Conservation (phyloP, 2,888 invertebrate genomes). For the Neoaliturus tenellus region DNA sequence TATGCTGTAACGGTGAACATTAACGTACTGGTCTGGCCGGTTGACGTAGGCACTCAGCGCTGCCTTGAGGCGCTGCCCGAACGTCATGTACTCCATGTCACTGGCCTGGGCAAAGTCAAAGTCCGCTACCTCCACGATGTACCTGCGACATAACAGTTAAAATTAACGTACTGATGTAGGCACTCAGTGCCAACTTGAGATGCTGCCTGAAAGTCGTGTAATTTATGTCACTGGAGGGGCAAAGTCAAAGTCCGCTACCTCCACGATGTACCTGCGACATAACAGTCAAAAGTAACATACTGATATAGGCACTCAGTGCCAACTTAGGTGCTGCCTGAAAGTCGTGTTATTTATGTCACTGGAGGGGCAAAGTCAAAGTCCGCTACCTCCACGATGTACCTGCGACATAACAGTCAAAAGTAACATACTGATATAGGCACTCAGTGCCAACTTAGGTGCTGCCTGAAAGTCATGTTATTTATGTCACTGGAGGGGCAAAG, state of each 20-base stretch:
- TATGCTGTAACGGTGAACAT: conserved; percentile 57
- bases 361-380: conserved; percentile 91
- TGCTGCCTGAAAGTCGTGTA: too few relatives aligned
- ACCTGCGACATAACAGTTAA: conserved; percentile 57
- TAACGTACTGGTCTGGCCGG: conserved; percentile 65
- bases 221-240: too few relatives aligned
- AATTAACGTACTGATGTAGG: too few relatives aligned
- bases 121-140: conserved; percentile 90
- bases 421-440: too few relatives aligned
- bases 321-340: conserved; percentile 89
- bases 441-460: too few relatives aligned
- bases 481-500: too few relatives aligned
- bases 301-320: conserved; percentile 81
- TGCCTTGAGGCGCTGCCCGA: conserved; percentile 87
- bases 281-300: conserved; percentile 62
- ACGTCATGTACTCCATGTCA: conserved; percentile 92
- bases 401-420: conserved; percentile 41
- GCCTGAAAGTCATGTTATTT: too few relatives aligned
- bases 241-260: too few relatives aligned
- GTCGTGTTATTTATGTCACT: conserved; percentile 90
- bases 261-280: too few relatives aligned
- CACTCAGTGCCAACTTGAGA: too few relatives aligned
- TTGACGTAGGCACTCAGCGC: conserved; percentile 81
- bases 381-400: conserved; percentile 86
- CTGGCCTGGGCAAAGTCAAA: conserved; percentile 88